Evolutionary conservation across 2,113 vertebrate species (phyloP).

Genomic region (Myxocyprinus asiaticus): DNA sequence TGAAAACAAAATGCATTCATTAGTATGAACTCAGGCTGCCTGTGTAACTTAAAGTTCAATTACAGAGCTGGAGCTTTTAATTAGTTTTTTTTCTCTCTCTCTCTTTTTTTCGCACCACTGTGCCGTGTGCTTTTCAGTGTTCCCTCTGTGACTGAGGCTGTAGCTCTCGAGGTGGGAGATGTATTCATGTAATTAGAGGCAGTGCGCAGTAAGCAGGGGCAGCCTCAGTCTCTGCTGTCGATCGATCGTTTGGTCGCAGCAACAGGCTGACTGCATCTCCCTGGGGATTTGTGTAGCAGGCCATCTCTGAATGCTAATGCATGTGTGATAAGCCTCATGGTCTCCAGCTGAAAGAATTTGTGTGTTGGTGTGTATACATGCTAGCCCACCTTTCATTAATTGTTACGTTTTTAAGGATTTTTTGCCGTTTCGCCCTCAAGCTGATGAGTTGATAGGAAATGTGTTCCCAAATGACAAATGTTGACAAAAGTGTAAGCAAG

Average conservation of each 20-base stretch:
- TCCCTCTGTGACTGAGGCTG: conserved; percentile 36
- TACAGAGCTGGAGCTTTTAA: conserved; percentile 41
- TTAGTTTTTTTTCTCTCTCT: conserved; percentile 32
- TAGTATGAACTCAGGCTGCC: not conserved
- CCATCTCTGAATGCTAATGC: conserved; percentile 48
- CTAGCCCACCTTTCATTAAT: too few species aligned
- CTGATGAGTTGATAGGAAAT: not conserved
- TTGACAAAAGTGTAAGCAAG: not conserved
- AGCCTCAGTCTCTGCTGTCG: conserved; percentile 45
- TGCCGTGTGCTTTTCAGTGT: conserved; percentile 4
- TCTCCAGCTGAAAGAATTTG: conserved; percentile 24
- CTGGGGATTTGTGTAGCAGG: conserved; percentile 21
- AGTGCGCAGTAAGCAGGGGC: conserved; percentile 47
- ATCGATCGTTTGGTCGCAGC: conserved; percentile 34
- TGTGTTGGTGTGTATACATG: not conserved
- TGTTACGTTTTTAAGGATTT: too few species aligned
- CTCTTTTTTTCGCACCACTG: not conserved
- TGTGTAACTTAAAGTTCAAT: conserved; percentile 14
- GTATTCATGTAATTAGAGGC: conserved; percentile 51
- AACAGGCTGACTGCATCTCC: conserved; percentile 35
- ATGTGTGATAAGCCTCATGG: not conserved
- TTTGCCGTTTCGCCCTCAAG: not conserved
- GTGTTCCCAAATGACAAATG: not conserved
- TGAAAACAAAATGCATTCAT: not conserved
- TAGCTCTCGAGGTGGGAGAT: conserved; percentile 41